Conservation (phyloP, 64 coral and sea anemone species). For the Platygyra sinensis region DNA sequence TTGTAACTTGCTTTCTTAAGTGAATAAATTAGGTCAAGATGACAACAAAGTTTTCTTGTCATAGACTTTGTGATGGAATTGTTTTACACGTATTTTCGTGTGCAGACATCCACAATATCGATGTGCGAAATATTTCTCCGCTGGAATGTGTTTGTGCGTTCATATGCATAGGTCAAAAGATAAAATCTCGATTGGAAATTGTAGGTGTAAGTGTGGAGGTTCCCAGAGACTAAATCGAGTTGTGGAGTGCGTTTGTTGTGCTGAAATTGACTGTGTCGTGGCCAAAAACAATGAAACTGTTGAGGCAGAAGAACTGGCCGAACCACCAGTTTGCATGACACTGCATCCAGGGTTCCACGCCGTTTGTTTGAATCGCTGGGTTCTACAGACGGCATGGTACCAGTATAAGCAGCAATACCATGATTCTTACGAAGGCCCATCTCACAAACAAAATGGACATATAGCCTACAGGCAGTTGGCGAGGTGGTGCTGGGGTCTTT, state of each 20-base stretch:
- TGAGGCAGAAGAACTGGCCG: neutral
- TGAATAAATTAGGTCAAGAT: too few relatives aligned
- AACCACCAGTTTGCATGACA: conserved; percentile 5
- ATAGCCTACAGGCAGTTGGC: conserved; percentile 54
- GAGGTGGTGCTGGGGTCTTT: conserved; percentile 47
- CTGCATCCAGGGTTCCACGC: conserved; percentile 33
- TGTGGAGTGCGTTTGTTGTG: conserved; percentile 39
- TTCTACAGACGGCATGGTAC: conserved; percentile 34
- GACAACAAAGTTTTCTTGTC: too few relatives aligned
- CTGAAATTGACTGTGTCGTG: conserved; percentile 29
- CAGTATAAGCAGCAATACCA: conserved; percentile 52
- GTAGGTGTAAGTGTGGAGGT: conserved; percentile 26
- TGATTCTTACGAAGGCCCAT: conserved; percentile 45
- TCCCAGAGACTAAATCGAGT: conserved; percentile 26
- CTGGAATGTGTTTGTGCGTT: too few relatives aligned
- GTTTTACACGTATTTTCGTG: too few relatives aligned
- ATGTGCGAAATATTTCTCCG: too few relatives aligned
- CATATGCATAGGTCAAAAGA: too few relatives aligned
- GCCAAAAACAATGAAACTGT: conserved; percentile 1
- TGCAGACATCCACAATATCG: too few relatives aligned
- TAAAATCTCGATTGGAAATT: too few relatives aligned
- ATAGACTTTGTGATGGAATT: too few relatives aligned
- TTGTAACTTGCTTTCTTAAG: too few relatives aligned
- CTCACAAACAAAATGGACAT: conserved; percentile 39
- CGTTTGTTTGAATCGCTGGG: too few relatives aligned